phyloP scores from a whole-genome alignment of 1,140 invertebrate species.

The Brachionus asplanchnoidis region DNA sequence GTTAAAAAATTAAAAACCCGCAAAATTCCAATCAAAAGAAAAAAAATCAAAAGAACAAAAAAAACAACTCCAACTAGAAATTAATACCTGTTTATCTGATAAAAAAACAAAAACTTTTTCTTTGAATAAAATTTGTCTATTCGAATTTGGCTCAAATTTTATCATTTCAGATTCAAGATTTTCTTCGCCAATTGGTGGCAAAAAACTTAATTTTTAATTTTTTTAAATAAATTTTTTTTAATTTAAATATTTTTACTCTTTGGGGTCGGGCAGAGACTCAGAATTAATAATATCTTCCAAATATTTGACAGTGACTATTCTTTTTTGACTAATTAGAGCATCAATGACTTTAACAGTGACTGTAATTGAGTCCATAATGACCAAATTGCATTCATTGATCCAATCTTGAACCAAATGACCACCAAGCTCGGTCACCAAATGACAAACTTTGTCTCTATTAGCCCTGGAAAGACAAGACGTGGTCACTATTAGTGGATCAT shows the following conservation, averaged over 20 bases:
- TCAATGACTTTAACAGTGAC: conserved; percentile 67
- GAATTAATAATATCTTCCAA: conserved; percentile 61
- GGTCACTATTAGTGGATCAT: conserved; percentile 52
- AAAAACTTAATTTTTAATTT: conserved; percentile 46
- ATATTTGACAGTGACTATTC: conserved; percentile 64
- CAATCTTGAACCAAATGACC: conserved; percentile 56
- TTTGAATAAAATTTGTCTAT: conserved; percentile 60
- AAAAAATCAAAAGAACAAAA: neutral
- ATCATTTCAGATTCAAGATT: conserved; percentile 60
- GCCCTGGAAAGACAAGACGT: conserved; percentile 49
- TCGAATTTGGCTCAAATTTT: conserved; percentile 59
- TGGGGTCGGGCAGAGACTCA: conserved; percentile 57
- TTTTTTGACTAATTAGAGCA: conserved; percentile 63
- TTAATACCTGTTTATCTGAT: conserved; percentile 60
- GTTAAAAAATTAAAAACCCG: neutral
- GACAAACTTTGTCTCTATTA: conserved; percentile 48
- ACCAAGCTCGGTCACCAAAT: conserved; percentile 48
- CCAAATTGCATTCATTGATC: conserved; percentile 60
- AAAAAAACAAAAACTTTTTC: conserved; percentile 64
- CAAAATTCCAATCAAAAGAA: neutral
- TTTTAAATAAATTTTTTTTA: neutral
- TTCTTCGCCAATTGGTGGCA: conserved; percentile 61
- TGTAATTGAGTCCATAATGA: conserved; percentile 65
- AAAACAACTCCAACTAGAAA: neutral
- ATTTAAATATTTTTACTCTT: conserved; percentile 44